A percentile compares a stretch with the other conserved stretches of the same genome.
These are phyloP conservation scores for Calcarius lapponicus DNA, from an alignment of 2,797 vertebrate genomes.

Conservation along the genomic window DNA sequence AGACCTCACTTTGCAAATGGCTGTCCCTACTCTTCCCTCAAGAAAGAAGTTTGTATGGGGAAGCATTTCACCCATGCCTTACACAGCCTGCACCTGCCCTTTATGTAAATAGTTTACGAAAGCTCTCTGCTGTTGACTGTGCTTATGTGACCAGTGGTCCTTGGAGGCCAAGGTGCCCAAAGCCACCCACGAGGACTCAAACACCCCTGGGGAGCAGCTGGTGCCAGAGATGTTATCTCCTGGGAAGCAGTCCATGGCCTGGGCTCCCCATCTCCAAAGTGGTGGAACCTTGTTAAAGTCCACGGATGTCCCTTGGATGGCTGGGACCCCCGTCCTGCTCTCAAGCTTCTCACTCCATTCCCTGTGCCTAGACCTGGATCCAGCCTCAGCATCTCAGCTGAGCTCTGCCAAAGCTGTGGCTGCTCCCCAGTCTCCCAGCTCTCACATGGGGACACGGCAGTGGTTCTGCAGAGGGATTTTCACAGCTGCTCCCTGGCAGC, in stretches of 20 bases:
- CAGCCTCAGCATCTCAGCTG: not conserved
- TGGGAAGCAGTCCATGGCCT: not conserved
- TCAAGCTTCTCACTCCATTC: not conserved
- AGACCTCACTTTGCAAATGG: not conserved
- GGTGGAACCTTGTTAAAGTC: not conserved
- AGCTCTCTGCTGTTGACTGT: not conserved
- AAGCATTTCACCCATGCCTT: not conserved
- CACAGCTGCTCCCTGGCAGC: not conserved
- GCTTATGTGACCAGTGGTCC: fast-evolving
- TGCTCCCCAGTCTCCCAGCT: fast-evolving
- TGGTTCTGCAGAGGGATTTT: not conserved
- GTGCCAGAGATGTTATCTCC: not conserved
- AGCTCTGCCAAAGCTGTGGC: not conserved
- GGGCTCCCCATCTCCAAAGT: not conserved
- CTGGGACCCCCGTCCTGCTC: not conserved
- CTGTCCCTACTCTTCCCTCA: not conserved
- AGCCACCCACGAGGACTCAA: not conserved
- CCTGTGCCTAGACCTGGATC: fast-evolving
- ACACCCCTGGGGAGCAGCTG: not conserved
- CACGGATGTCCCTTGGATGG: not conserved
- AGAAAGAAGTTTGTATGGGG: not conserved
- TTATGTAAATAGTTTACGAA: not conserved
- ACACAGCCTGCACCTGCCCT: not conserved
- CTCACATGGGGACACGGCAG: fast-evolving
- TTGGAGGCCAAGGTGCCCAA: not conserved